phyloP scores from a whole-genome alignment of 1,140 invertebrate genomes.

The Saxidomus purpurata region DNA sequence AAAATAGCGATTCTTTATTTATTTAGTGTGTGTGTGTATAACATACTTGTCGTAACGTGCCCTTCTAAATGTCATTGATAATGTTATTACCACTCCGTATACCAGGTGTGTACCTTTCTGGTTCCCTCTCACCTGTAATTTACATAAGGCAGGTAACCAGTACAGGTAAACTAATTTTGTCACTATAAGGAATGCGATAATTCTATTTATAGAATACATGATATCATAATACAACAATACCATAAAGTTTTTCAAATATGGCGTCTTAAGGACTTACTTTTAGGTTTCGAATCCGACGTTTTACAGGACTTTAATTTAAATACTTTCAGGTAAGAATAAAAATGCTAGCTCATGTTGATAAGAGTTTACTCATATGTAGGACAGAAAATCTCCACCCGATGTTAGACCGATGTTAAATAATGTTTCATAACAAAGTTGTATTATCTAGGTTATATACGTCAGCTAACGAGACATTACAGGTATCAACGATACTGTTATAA shows the following conservation, averaged over 20 bases:
- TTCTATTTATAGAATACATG: constrained; percentile 29
- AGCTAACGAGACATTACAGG: not conserved
- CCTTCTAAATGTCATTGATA: too few species aligned
- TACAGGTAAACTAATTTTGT: constrained; percentile 32
- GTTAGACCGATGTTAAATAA: not conserved
- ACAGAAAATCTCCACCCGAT: too few species aligned
- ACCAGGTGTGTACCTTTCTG: constrained; percentile 7
- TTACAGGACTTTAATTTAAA: not conserved
- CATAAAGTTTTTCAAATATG: constrained; percentile 20
- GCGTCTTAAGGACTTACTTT: constrained; percentile 27
- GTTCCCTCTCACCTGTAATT: constrained; percentile 26
- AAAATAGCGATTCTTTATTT: too few species aligned
- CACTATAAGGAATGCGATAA: constrained; percentile 27
- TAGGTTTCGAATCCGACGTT: not conserved
- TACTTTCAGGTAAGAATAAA: not conserved
- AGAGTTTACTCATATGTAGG: too few species aligned
- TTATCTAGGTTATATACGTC: not conserved
- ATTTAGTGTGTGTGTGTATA: too few species aligned
- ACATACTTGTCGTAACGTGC: too few species aligned
- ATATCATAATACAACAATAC: constrained; percentile 35
- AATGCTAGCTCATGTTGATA: too few species aligned
- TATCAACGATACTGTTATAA: not conserved
- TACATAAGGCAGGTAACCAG: constrained; percentile 12
- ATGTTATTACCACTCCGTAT: not conserved
- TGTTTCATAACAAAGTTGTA: not conserved